Evolutionary conservation across 1,140 invertebrate species (phyloP).

Genomic region (Philaenus spumarius): DNA sequence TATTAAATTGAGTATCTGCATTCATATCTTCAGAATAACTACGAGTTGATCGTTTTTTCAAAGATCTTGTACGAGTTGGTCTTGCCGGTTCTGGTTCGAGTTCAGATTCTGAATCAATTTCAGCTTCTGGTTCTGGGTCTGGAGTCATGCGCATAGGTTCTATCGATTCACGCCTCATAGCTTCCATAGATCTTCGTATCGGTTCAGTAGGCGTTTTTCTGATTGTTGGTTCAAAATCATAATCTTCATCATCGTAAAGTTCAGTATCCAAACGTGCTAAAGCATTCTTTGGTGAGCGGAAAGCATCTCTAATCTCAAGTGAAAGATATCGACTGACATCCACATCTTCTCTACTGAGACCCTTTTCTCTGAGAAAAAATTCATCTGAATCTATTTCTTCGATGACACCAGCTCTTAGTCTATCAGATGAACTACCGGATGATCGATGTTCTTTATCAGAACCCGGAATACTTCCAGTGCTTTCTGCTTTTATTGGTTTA

Average conservation of each 20-base stretch:
- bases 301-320: slow-evolving; percentile 69
- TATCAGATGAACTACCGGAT: slow-evolving; percentile 44
- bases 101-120: slow-evolving; percentile 30
- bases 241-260: slow-evolving; percentile 34
- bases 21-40: slow-evolving; percentile 28
- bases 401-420: slow-evolving; percentile 53
- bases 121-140: slow-evolving; percentile 30
- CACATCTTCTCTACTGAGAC: slow-evolving; percentile 73
- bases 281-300: slow-evolving; percentile 55
- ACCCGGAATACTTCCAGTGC: slow-evolving; percentile 23
- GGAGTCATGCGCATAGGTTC: slow-evolving; percentile 12
- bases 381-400: slow-evolving; percentile 82
- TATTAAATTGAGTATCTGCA: slow-evolving; percentile 30
- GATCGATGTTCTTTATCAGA: slow-evolving; percentile 42
- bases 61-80: slow-evolving; percentile 30
- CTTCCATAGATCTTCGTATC: neutral
- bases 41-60: slow-evolving; percentile 33
- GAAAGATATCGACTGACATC: slow-evolving; percentile 66
- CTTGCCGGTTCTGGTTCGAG: slow-evolving; percentile 18
- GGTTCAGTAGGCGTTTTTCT: slow-evolving; percentile 18
- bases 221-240: slow-evolving; percentile 26
- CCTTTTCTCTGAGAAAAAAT: slow-evolving; percentile 71
- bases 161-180: slow-evolving; percentile 1
- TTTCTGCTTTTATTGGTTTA: slow-evolving; percentile 26
- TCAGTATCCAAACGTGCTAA: slow-evolving; percentile 48